These are phyloP conservation scores for Desmophyllum pertusum DNA, from an alignment of 92 coral and sea anemone genomes.

Conservation along the genomic window DNA sequence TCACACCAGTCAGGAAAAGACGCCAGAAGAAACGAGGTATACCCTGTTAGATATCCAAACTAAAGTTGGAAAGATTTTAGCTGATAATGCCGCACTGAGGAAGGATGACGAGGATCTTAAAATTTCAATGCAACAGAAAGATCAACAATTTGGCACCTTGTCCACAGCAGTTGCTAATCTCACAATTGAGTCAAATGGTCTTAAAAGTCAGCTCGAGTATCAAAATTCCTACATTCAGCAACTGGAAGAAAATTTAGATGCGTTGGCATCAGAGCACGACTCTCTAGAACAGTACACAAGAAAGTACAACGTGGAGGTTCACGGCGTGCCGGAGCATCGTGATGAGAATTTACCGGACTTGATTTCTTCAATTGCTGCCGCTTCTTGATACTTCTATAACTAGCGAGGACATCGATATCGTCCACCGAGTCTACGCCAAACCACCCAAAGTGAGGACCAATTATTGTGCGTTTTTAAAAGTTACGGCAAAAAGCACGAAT, in stretches of 20 bases:
- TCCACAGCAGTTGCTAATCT: no score
- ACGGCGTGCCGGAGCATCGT: background rate
- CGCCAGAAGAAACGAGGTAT: no score
- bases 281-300: conserved; percentile 11
- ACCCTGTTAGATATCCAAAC: no score
- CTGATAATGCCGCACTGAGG: no score
- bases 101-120: no score
- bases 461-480: conserved; percentile 6
- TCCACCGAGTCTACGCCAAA: background rate
- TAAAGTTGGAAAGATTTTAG: no score
- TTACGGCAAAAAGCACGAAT: background rate
- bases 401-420: conserved; percentile 10
- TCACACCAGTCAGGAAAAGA: no score
- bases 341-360: background rate
- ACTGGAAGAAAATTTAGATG: background rate
- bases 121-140: no score
- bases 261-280: background rate
- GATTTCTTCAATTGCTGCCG: background rate
- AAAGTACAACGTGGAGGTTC: conserved; percentile 1
- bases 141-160: no score
- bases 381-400: background rate
- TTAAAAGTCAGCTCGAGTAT: no score
- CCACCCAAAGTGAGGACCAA: background rate
- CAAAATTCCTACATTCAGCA: background rate
- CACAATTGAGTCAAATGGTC: no score